Evolutionary conservation across 2,888 invertebrate genomes (phyloP), one percentile per base, ranked within the genome.

Genomic region (Parapristionchus giblindavisi): DNA sequence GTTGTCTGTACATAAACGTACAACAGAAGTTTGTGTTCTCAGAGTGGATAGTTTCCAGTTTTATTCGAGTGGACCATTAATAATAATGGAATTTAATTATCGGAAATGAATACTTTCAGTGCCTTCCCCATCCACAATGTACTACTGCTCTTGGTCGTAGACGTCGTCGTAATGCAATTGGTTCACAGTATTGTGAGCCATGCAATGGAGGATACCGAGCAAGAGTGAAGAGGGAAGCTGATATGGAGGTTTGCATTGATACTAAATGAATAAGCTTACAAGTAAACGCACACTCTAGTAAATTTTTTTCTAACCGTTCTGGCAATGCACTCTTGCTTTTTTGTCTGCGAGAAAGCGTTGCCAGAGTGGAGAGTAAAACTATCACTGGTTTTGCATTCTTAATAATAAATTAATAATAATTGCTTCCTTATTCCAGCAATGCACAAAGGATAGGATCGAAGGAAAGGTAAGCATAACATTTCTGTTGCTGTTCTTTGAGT

Each of bases 131-230:
- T 68, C 84, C 84, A 34, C 80, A 84, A 66, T 84, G 84, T 52
- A 81, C 79, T 1, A 61, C 77, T 80, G 43, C 83, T 76, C 70
- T 81, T 11, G 68, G 68, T 14, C n/a, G 68, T 32, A 32, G 68
- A 14, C 43, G 68, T 14, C 34, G 68, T 73, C 75, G 83, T 73
- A 83, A 83, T 43, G 77, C 80, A 17, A 72, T 81, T 48, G 81
- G 81, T 1, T 81, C 81, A 1, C 84, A 84, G 77, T 84, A 84
- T 75, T 84, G 84, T 75, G 84, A 84, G 75, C 84, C 83, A 11
- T 84, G 84, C 70, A 77, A 80, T 17, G 75, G 68, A n/a, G 83
- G 83, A 21, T 75, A 77, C 68, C 79, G 80, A 61, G 84, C 84
- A 56, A 75, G 84, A 34, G 79, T 77, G 77, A 85, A 85, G 79